Evolutionary conservation across 2,113 vertebrate species (phyloP), one percentile per base, ranked within the genome.

Genomic region (Chascanopsetta lugubris): DNA sequence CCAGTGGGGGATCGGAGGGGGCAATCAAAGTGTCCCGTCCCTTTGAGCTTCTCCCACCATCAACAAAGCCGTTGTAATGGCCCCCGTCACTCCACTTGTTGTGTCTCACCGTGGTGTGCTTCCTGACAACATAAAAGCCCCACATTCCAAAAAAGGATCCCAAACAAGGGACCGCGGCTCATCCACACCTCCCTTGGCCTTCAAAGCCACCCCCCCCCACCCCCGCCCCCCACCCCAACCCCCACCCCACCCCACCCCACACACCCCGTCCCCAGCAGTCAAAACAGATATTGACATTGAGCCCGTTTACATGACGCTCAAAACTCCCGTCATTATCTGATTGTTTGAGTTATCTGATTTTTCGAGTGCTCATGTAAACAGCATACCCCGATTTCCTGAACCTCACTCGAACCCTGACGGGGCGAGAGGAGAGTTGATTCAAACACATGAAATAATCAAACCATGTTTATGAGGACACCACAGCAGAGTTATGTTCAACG

Each of bases 71-170:
- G 18, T 68, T 81, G 73, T 89, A 89, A 89, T 88, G 84, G 79
- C 81, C 84, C 45, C 73, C 61, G 50, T 81, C 80, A 72, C 81
- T 83, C 70, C 68, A 66, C 83, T 91, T 91, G 91, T 93, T 92
- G 88, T 93, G 90, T 93, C 90, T 93, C 86, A 80, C 89, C 38
- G 50, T 49, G 46, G 87, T 83, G 82, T 73, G 85, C 83, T 92
- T 93, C 91, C 91, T 92, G 90, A 80, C 72, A 69, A 89, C 88
- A 90, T 93, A 83, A 93, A 93, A 90, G 88, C 62, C 69, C 59
- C 71, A 50, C 79, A 88, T 87, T 89, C 85, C 76, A 65, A 86
- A 89, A 87, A 85, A 61, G 77, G 59, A 29, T n/a, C 61, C 74
- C 25, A 58, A 68, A 87, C 78, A 74, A 82, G 79, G 87, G 73